Base-by-base conservation (phyloP, 2,797 vertebrate species). In the Tympanoctomys barrerae region DNA sequence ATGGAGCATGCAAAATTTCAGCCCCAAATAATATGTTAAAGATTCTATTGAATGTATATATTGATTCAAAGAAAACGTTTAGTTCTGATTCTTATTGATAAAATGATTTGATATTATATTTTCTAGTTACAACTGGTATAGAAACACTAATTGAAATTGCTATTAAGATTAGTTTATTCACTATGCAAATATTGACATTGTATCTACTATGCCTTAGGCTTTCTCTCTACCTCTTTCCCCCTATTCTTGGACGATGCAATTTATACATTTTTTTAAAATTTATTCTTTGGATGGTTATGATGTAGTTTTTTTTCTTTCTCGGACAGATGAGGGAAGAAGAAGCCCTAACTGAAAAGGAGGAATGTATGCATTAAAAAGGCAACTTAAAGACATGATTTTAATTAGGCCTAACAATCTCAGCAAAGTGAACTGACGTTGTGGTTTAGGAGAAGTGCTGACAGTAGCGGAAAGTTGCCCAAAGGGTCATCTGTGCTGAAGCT, bases 341-440 rank as follows among this genome's bases (percentile, higher is more conserved):
- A 26, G 3, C 21, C 62, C 70, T 22, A 19, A 11, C 88, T 46
- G 79, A 71, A 94, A 83, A 94, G 79, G 22, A 12, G 64, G 84
- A 95, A 31, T 7, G 75, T 83, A 19, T 66, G 28, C 77, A 73
- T 92, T 93, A 94, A 94, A 89, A 92, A 96, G 75, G 83, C 86
- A 73, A 73, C 89, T 73, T 83, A 81, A 89, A 71, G 31, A 73
- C 86, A 46, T 89, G 33, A 52, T 94, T 97, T 89, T 97, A 96
- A 95, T 96, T 95, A 96, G 77, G 42, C 42, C 70, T 89, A 73
- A 84, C 4, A 86, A 4, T 92, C 83, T 88, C 71, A 87, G 86
- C 75, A 94, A 97, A 94, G 90, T 94, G 87, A 94, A 92, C 64
- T 80, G 92, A 89, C 89, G 77, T 42, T 90, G 39, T 96, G 86